phyloP scores from a whole-genome alignment of 2,797 vertebrate genomes.

The Lithobates pipiens region DNA sequence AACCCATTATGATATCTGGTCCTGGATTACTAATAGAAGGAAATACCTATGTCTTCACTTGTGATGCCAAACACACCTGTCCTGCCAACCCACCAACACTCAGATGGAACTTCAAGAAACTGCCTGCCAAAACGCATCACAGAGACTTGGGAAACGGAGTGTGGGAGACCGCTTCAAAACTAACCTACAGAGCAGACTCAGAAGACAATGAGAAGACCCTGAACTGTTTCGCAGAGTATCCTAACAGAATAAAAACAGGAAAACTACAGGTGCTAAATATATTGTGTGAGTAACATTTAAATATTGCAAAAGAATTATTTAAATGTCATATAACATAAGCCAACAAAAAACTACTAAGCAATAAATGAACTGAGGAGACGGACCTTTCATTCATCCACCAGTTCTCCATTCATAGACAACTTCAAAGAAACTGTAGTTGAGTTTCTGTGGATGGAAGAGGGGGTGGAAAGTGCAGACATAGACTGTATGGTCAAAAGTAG shows the following conservation, averaged over 20 bases:
- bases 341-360: too few species aligned
- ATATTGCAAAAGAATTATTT: too few species aligned
- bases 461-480: too few species aligned
- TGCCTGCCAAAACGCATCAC: background rate
- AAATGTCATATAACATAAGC: too few species aligned
- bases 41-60: background rate
- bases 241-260: background rate
- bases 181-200: background rate
- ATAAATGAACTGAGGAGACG: too few species aligned
- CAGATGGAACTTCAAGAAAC: background rate
- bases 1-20: background rate
- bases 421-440: too few species aligned
- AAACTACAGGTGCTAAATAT: background rate
- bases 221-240: background rate
- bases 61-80: slow-evolving; percentile 1
- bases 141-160: background rate
- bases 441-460: too few species aligned
- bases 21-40: background rate
- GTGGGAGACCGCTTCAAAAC: background rate
- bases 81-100: background rate
- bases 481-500: too few species aligned
- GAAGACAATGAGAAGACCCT: background rate
- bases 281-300: background rate
- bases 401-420: too few species aligned
- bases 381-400: too few species aligned